Conservation (phyloP, 2,888 invertebrate genomes). For the Callyntrura guangdongensis region DNA sequence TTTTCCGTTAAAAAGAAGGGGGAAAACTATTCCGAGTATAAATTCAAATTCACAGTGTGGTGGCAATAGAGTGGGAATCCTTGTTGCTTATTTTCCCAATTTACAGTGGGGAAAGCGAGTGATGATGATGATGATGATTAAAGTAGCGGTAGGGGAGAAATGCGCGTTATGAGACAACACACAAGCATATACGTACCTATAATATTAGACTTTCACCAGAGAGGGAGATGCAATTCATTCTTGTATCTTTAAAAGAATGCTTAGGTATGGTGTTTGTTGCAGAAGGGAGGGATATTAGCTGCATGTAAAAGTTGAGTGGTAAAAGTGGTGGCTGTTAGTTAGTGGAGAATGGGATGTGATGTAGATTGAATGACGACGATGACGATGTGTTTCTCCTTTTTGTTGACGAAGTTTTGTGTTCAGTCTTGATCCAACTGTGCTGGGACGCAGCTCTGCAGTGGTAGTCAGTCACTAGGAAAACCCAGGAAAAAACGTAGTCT, state of each 20-base stretch:
- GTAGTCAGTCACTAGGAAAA: neutral
- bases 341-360: neutral
- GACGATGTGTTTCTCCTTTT: conserved; percentile 44
- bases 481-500: neutral
- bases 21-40: neutral
- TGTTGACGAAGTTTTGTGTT: neutral
- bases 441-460: conserved; percentile 52
- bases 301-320: conserved; percentile 13
- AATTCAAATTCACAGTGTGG: neutral
- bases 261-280: no score
- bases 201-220: neutral
- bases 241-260: no score
- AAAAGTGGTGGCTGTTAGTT: conserved; percentile 12
- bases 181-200: neutral
- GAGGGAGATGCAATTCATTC: no score
- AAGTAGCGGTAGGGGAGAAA: conserved; percentile 1
- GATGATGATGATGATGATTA: conserved; percentile 11
- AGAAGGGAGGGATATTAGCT: no score
- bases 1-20: conserved; percentile 17
- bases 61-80: neutral
- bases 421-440: conserved; percentile 73
- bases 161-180: neutral
- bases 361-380: neutral
- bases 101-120: conserved; percentile 18
- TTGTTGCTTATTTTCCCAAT: conserved; percentile 9